Evolutionary conservation across 2,113 vertebrate genomes (phyloP), one percentile per base, ranked within the genome.

Genomic region (Cyprinodon brontotheroides): DNA sequence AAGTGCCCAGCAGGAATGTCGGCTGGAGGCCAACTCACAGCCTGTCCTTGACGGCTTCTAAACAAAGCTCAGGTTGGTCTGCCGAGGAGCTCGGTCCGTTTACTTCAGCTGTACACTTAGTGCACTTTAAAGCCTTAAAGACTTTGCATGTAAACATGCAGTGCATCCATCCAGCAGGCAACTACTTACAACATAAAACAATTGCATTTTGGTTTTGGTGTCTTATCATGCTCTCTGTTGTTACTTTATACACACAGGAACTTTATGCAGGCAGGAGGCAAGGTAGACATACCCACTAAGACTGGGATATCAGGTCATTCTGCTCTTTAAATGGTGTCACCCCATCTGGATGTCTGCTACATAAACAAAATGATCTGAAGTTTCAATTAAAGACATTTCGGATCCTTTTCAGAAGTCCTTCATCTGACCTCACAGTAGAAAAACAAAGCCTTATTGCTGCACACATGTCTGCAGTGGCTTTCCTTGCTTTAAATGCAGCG

Each of bases 1-100:
- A 50, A 61, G 66, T 72, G 60, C 39, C 43, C 11, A 3, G 7
- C 70, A 73, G 81, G 78, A 72, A 71, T 77, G 15, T 83, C 60
- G 86, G 80, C 80, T 2, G 15, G 17, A 17, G 9, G 62, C 80
- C 86, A 85, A 14, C 1, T 72, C 59, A 11, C 77, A 59, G 48
- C 17, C 15, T 66, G 86, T 72, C 78, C 86, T 85, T 81, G 75
- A 77, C 4, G 15, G 59, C 50, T 74, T 71, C 66, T 63, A 71
- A 80, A 80, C 72, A 68, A 78, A 63, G 72, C 68, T 45, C 45
- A 11, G 60, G 41, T 22, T 74, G 48, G 60, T 17, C 38, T 63
- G 38, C 38, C 38, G 65, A 60, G 29, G 37, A 62, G 17, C 9
- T 4, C 68, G n/a, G 45, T 15, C 45, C 7, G 17, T 74, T 14